Percentiles rank a stretch among this genome's conserved stretches.
Conservation (phyloP, 2,888 invertebrate genomes). For the Spisula solida region DNA sequence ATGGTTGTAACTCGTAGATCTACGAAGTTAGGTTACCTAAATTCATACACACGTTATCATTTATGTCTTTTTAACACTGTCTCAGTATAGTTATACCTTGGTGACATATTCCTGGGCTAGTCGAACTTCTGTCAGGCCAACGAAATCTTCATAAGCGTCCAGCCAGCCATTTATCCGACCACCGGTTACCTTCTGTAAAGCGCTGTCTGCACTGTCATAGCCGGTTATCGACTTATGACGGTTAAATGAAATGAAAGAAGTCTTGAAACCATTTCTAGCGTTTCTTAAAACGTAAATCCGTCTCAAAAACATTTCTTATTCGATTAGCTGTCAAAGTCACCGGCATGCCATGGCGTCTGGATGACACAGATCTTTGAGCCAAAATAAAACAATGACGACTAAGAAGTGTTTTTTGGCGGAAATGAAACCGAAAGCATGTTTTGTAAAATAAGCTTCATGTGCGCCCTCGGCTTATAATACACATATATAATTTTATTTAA, state of each 20-base stretch:
- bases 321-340: not conserved
- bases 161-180: conserved; percentile 76
- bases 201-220: conserved; percentile 60
- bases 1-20: too few relatives aligned
- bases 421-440: too few relatives aligned
- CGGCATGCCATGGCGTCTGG: not conserved
- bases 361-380: not conserved
- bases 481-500: too few relatives aligned
- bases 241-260: not conserved
- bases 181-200: conserved; percentile 69
- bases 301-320: not conserved
- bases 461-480: too few relatives aligned
- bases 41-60: too few relatives aligned
- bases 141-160: conserved; percentile 91
- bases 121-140: conserved; percentile 93
- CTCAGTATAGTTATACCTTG: conserved; percentile 87
- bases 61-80: too few relatives aligned
- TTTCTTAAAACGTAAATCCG: not conserved
- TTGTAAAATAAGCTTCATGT: too few relatives aligned
- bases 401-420: too few relatives aligned
- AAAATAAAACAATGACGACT: not conserved
- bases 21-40: too few relatives aligned
- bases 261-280: not conserved
- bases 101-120: conserved; percentile 92
- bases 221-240: conserved; percentile 64